These are phyloP conservation scores for Mesitornis unicolor DNA, from an alignment of 2,113 vertebrate genomes.

Conservation along the genomic window DNA sequence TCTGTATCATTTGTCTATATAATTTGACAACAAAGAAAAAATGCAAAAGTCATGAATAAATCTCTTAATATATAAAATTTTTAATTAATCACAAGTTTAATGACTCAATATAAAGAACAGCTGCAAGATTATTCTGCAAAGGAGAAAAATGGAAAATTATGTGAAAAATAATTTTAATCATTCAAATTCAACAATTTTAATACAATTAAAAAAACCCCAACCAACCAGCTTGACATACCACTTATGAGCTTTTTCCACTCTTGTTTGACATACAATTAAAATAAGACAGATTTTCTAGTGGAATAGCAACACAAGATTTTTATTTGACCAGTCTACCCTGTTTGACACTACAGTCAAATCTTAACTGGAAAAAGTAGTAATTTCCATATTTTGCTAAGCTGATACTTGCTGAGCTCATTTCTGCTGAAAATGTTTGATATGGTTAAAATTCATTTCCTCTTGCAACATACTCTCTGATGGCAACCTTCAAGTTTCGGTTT, in stretches of 20 bases:
- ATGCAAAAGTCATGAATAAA: neutral
- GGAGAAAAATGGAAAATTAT: neutral
- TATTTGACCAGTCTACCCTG: neutral
- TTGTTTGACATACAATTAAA: neutral
- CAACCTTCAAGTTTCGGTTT: neutral
- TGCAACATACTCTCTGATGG: neutral
- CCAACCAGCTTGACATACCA: neutral
- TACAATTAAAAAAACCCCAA: neutral
- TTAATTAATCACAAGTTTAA: neutral
- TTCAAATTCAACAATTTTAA: neutral
- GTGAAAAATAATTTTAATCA: conserved; percentile 9
- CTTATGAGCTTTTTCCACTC: neutral
- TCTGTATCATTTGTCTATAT: neutral
- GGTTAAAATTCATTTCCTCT: conserved; percentile 7
- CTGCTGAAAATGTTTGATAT: neutral
- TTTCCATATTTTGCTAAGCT: neutral
- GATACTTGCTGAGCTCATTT: neutral
- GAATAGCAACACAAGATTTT: neutral
- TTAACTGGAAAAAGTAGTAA: neutral
- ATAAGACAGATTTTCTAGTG: neutral
- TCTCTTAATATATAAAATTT: neutral
- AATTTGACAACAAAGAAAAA: neutral
- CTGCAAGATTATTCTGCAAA: neutral
- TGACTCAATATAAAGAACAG: neutral
- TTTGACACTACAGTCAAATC: neutral